A percentile compares a stretch with the other conserved stretches of the same genome.
These are phyloP conservation scores for Nomada flava DNA, from an alignment of 2,888 invertebrate species.

Conservation along the genomic window DNA sequence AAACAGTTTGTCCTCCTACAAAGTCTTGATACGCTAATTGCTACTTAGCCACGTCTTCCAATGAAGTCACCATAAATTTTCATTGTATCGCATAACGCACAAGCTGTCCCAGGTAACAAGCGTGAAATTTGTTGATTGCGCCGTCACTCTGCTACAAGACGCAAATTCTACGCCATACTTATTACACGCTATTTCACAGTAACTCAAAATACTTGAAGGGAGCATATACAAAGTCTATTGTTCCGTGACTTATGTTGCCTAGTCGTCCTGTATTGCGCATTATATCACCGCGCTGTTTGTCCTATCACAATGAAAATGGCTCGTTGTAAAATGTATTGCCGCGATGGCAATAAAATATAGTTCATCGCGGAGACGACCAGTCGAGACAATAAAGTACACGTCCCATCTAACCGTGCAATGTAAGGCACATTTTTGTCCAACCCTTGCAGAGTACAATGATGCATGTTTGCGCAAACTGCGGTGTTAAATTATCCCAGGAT, in stretches of 20 bases:
- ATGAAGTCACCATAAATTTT: slow-evolving; percentile 44
- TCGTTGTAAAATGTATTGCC: slow-evolving; percentile 33
- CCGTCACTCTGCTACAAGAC: slow-evolving; percentile 36
- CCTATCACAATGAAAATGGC: slow-evolving; percentile 46
- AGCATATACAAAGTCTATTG: slow-evolving; percentile 61
- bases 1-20: no score
- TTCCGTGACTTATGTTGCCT: slow-evolving; percentile 59
- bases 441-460: not conserved
- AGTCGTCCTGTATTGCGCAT: slow-evolving; percentile 42
- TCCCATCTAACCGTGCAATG: slow-evolving; percentile 10
- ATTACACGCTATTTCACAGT: slow-evolving; percentile 53
- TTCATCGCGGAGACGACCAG: slow-evolving; percentile 38
- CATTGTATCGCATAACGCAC: slow-evolving; percentile 25
- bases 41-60: not conserved
- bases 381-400: slow-evolving; percentile 27
- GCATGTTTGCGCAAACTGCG: slow-evolving; percentile 1
- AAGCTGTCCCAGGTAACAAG: not conserved
- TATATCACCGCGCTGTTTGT: slow-evolving; percentile 62
- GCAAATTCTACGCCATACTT: slow-evolving; percentile 39
- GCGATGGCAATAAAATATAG: slow-evolving; percentile 59
- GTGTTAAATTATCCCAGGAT: slow-evolving; percentile 6
- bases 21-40: not conserved
- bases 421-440: slow-evolving; percentile 20
- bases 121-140: slow-evolving; percentile 57
- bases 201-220: slow-evolving; percentile 49